Conservation (phyloP, 2,113 vertebrate genomes). For the Capreolus pygargus region DNA sequence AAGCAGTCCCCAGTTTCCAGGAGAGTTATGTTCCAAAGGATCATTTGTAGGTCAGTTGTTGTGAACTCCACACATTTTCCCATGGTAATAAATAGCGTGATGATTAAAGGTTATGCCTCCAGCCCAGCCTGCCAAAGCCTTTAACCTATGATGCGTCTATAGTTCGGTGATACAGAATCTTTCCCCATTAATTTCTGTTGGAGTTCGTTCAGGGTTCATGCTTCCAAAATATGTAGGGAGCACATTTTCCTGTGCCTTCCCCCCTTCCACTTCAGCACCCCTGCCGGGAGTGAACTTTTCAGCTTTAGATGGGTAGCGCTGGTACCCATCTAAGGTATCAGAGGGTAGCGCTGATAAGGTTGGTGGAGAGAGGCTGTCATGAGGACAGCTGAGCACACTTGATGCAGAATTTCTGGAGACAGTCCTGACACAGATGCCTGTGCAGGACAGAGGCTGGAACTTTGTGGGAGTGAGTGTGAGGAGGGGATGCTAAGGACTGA, state of each 20-base stretch:
- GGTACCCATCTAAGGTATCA: too few relatives aligned
- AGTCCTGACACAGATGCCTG: neutral
- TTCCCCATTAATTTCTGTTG: neutral
- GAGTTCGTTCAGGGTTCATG: neutral
- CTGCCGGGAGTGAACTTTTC: neutral
- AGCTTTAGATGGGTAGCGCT: neutral
- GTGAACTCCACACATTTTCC: slow-evolving; percentile 31
- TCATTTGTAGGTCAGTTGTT: slow-evolving; percentile 61
- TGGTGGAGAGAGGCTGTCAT: neutral
- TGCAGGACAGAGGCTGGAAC: neutral
- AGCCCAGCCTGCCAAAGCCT: neutral
- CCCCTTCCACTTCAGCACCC: neutral
- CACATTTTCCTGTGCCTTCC: neutral
- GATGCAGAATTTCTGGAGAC: neutral
- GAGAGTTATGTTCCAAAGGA: slow-evolving; percentile 41
- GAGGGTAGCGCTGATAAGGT: neutral
- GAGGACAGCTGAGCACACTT: fast-evolving
- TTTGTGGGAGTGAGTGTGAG: neutral
- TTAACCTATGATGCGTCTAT: neutral
- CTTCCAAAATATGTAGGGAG: neutral
- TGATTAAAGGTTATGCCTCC: slow-evolving; percentile 41
- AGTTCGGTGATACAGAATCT: neutral
- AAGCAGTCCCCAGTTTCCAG: neutral
- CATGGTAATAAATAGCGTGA: neutral
- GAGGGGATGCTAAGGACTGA: neutral